Evolutionary conservation across 2,888 invertebrate species (phyloP), one percentile per base, ranked within the genome.

Genomic region (Heliconius erato): DNA sequence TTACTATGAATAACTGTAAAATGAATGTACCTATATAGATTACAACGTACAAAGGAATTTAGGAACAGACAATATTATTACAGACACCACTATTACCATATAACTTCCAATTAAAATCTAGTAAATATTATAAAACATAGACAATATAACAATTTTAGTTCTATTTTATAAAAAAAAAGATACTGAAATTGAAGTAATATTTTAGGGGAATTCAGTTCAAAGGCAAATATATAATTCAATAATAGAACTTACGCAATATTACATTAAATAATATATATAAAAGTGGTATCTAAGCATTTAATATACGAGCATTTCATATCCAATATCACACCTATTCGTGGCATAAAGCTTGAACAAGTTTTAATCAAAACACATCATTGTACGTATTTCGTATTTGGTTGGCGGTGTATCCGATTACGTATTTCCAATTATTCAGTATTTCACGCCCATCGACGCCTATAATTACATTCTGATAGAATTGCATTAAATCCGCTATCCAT

Each of bases 391-490:
- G 84, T 86, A 85, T 88, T 87, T 87, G 86, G 86, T 84, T 83
- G 83, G 81, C 82, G 84, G 82, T 86, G 85, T 87, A 89, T 90
- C 88, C 86, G 89, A 91, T 90, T 90, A 89, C 89, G 89, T 87
- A 88, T 91, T 9, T 91, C 90, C 91, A 94, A 94, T 94, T 93
- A 94, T 92, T 91, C 92, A 91, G 91, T 94, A 93, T 94, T 94
- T 94, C 93, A 92, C 91, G 93, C 91, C 91, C 92, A 93, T 93
- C 92, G 94, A 92, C 90, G 89, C 92, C 92, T 92, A 92, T 95
- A 95, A 95, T 95, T 95, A 94, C 92, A 93, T 93, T 93, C 91
- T 91, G 93, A 93, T 93, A 91, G 91, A 92, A 94, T 91, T 92
- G 91, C 91, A 92, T 94, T 94, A 91, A 94, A 94, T 94, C 93